phyloP scores from a whole-genome alignment of 2,797 vertebrate species.

The Alosa sapidissima region DNA sequence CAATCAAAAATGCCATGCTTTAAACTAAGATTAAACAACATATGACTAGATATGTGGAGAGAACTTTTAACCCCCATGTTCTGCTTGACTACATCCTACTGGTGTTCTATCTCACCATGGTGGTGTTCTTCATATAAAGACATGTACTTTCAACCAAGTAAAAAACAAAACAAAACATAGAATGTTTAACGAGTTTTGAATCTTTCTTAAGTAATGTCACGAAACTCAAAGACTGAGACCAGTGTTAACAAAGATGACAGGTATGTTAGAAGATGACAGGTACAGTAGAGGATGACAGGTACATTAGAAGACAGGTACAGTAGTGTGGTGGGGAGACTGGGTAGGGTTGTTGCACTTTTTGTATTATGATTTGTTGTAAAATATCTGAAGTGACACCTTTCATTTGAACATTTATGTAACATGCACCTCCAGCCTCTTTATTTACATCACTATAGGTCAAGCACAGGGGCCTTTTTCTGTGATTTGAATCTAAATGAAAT shows the following conservation, averaged over 20 bases:
- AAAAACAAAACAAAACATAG: neutral
- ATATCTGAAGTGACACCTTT: neutral
- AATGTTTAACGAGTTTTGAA: neutral
- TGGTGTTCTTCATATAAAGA: neutral
- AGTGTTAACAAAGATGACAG: neutral
- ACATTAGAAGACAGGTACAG: too few species aligned
- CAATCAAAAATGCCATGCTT: neutral
- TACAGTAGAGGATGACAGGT: neutral
- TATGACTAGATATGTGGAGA: neutral
- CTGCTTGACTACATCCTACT: neutral
- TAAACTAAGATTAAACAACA: neutral
- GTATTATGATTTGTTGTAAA: neutral
- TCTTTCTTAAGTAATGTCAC: neutral
- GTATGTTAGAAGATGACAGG: neutral
- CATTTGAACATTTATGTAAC: neutral
- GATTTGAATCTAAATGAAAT: neutral
- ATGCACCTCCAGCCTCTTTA: neutral
- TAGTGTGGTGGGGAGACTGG: neutral
- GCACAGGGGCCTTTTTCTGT: neutral
- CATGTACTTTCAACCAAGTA: neutral
- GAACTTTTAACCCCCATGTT: neutral
- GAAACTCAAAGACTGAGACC: neutral
- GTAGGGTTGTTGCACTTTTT: neutral
- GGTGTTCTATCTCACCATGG: neutral
- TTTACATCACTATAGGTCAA: neutral